Evolutionary conservation across 2,797 vertebrate genomes (phyloP), one percentile per base, ranked within the genome.

Genomic region (Caiman crocodilus): DNA sequence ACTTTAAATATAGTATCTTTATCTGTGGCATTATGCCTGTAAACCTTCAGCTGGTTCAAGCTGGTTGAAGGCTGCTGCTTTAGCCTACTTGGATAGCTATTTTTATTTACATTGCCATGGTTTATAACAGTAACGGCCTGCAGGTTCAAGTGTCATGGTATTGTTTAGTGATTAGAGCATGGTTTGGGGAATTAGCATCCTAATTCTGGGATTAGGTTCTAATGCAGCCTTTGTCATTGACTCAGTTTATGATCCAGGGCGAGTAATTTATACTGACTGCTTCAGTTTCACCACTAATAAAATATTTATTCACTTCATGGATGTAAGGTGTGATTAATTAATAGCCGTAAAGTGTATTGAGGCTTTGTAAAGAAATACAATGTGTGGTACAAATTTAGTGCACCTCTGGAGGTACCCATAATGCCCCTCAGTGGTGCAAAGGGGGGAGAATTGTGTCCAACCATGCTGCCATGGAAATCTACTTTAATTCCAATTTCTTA

Each of bases 181-280:
- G 42, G 42, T 50, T 50, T 50, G 10, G 42, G 42, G 42, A 50
- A 50, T 50, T 50, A 50, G 9, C 42, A 42, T 42, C 42, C 42
- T 50, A 87, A 5, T 25, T 65, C 21, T 42, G 50, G 8, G 3
- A 50, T 50, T 50, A 50, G 28, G 5, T 5, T 76, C 88, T 58
- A 6, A 3, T 84, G 58, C 17, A 23, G 5, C 0, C 0, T 12
- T 13, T 1, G 3, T 61, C 26, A 6, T 25, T 58, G 15, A 6
- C 0, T 0, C 25, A 14, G 30, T 74, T 26, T 5, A 21, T 74
- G 71, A 3, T 14, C 88, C 17, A 55, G 17, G 3, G 11, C 20
- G 30, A 80, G 69, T 50, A 4, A 73, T 35, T 42, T 73, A 50
- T 73, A 25, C 21, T 14, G 23, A 14, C 69, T 73, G 13, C 69